A percentile compares a stretch with the other conserved stretches of the same genome.
These are phyloP conservation scores for Eueides isabella DNA, from an alignment of 1,140 invertebrate genomes.

Conservation along the genomic window DNA sequence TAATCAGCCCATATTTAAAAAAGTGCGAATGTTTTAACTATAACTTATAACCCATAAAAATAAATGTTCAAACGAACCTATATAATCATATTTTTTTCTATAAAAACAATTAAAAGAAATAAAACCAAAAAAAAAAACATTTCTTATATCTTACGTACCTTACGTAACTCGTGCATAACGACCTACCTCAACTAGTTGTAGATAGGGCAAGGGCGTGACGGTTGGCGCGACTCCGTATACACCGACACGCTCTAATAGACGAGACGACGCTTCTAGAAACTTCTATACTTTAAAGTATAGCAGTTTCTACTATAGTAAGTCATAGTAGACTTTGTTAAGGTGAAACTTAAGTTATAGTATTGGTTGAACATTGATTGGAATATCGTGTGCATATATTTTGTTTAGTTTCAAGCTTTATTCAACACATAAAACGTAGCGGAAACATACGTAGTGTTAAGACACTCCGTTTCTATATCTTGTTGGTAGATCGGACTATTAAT, in stretches of 20 bases:
- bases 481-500: too few relatives aligned
- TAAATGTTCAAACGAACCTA: too few relatives aligned
- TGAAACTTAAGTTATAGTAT: too few relatives aligned
- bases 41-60: too few relatives aligned
- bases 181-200: conserved; percentile 3
- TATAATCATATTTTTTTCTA: too few relatives aligned
- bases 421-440: too few relatives aligned
- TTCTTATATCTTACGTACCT: not conserved
- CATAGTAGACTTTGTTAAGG: not conserved
- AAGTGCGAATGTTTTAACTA: too few relatives aligned
- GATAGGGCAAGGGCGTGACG: conserved; percentile 12
- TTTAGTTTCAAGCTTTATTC: not conserved
- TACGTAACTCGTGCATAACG: not conserved
- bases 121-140: not conserved
- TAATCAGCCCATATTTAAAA: too few relatives aligned
- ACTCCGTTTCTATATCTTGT: too few relatives aligned
- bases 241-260: conserved; percentile 7
- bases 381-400: too few relatives aligned
- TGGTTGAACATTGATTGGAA: too few relatives aligned
- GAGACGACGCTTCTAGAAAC: not conserved
- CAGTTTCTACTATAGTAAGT: not conserved
- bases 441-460: too few relatives aligned
- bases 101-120: not conserved
- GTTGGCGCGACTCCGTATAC: conserved; percentile 1
- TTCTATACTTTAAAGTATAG: not conserved